phyloP scores from a whole-genome alignment of 2,888 invertebrate genomes.

The Steromphala cineraria region DNA sequence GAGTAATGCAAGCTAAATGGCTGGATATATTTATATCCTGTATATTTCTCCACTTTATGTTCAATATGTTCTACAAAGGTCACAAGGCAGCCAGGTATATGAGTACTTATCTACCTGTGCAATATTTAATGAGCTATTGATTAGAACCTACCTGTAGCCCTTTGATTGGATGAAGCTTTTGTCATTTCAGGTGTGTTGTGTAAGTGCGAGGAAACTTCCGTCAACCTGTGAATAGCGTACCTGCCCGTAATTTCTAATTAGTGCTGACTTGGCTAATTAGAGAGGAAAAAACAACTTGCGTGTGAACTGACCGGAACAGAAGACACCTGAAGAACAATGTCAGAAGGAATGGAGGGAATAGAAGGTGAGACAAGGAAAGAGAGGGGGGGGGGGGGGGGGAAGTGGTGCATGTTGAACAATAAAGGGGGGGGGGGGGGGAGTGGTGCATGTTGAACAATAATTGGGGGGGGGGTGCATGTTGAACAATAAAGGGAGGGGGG shows the following conservation, averaged over 20 bases:
- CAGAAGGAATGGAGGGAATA: background rate
- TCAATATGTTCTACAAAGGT: no score
- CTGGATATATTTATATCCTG: no score
- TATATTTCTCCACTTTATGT: no score
- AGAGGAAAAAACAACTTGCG: background rate
- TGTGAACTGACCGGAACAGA: background rate
- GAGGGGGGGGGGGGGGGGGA: no score
- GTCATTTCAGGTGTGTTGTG: constrained; percentile 3
- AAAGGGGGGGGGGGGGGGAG: no score
- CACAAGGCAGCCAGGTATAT: no score
- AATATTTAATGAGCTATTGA: constrained; percentile 1
- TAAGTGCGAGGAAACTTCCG: background rate
- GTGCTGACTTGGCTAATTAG: background rate
- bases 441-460: no score
- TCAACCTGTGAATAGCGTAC: background rate
- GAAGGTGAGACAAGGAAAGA: background rate
- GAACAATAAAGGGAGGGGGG: no score
- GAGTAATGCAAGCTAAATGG: no score
- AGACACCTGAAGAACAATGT: background rate
- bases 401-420: no score
- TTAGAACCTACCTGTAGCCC: background rate
- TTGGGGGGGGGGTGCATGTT: no score
- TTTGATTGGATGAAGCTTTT: background rate
- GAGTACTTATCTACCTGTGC: background rate
- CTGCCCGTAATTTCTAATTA: background rate